Conservation (phyloP, 2,113 vertebrate genomes). For the Nymphicus hollandicus region DNA sequence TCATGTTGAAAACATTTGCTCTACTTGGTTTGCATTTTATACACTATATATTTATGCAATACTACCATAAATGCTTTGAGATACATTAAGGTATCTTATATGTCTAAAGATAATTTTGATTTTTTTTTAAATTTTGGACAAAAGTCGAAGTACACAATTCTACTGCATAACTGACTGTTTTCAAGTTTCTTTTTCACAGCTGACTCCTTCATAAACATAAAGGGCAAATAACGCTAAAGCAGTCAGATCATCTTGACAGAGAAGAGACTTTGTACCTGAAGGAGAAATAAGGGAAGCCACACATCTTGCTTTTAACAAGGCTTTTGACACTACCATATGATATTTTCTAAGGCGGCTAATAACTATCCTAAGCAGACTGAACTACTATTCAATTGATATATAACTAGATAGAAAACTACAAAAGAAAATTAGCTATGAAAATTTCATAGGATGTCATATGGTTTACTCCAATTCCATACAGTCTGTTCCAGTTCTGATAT, state of each 20-base stretch:
- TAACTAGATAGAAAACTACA: background rate
- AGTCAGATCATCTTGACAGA: background rate
- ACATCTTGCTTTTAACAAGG: background rate
- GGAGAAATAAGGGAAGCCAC: background rate
- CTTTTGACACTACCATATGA: background rate
- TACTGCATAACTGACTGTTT: background rate
- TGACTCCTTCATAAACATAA: background rate
- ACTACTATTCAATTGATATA: background rate
- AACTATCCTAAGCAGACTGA: background rate
- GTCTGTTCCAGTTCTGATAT: background rate
- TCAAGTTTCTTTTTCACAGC: background rate
- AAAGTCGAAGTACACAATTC: background rate
- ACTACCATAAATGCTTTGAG: background rate
- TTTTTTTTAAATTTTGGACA: background rate
- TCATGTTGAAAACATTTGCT: background rate
- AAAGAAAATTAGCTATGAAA: background rate
- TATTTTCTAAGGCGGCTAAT: background rate
- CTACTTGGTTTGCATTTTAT: background rate
- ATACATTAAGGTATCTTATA: background rate
- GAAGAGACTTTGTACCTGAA: background rate
- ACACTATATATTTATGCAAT: background rate
- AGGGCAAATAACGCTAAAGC: background rate
- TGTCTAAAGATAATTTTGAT: background rate
- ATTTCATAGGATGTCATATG: background rate
- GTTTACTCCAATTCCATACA: background rate